These are phyloP conservation scores for Hesperia comma DNA, from an alignment of 2,888 invertebrate species.

Conservation along the genomic window DNA sequence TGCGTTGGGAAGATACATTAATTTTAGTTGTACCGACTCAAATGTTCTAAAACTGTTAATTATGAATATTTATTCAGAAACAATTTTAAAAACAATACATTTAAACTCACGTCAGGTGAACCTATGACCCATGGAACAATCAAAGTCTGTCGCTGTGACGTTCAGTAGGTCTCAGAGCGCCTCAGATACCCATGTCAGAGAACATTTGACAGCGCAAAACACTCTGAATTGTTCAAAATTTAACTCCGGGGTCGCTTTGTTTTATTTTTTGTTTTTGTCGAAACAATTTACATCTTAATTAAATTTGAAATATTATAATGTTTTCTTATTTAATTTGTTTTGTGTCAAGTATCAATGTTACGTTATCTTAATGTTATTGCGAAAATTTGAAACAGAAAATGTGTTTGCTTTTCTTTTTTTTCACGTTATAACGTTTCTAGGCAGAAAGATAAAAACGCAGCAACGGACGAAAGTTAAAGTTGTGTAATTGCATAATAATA, in stretches of 20 bases:
- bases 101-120: slow-evolving; percentile 33
- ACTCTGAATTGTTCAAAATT: slow-evolving; percentile 53
- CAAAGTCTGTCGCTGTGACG: slow-evolving; percentile 19
- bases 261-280: background rate
- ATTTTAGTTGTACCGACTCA: too few species aligned
- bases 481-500: too few species aligned
- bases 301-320: background rate
- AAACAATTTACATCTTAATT: slow-evolving; percentile 6
- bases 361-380: background rate
- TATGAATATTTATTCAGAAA: background rate
- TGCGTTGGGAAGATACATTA: too few species aligned
- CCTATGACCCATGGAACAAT: slow-evolving; percentile 39
- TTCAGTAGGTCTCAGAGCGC: slow-evolving; percentile 39
- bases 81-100: slow-evolving; percentile 24
- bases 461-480: too few species aligned
- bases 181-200: slow-evolving; percentile 46
- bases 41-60: background rate
- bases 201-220: slow-evolving; percentile 46
- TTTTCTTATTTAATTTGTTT: background rate
- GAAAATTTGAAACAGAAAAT: too few species aligned
- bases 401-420: too few species aligned
- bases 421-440: too few species aligned
- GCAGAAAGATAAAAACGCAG: too few species aligned
- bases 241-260: slow-evolving; percentile 47
- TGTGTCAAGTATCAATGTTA: background rate